A percentile compares a stretch with the other conserved stretches of the same genome.
Conservation (phyloP, 1,140 invertebrate species). For the Drosophila rufa region DNA sequence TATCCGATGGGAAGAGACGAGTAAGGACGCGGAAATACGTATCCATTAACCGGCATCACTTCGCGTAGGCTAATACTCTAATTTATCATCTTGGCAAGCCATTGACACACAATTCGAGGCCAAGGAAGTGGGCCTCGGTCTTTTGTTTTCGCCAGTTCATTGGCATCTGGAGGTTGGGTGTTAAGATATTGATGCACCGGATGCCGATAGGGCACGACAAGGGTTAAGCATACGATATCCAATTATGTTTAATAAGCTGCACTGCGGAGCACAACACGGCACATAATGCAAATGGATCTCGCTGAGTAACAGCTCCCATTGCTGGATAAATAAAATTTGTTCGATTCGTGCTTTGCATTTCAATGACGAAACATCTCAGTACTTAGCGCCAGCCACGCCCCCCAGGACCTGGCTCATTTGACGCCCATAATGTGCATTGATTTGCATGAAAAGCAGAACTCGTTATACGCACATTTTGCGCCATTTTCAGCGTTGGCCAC, state of each 20-base stretch:
- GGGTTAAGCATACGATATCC: conserved; percentile 3
- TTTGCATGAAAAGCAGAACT: conserved; percentile 68
- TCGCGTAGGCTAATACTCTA: neutral
- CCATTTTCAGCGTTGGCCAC: conserved; percentile 52
- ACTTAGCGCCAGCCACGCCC: conserved; percentile 18
- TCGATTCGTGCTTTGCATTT: conserved; percentile 61
- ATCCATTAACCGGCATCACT: neutral
- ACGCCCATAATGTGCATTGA: conserved; percentile 55
- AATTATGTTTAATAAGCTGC: conserved; percentile 36
- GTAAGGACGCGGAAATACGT: conserved; percentile 8
- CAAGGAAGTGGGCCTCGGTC: conserved; percentile 1
- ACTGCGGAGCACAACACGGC: conserved; percentile 36
- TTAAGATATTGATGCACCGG: conserved; percentile 10
- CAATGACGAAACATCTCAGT: conserved; percentile 36
- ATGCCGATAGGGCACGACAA: conserved; percentile 43
- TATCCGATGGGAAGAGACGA: neutral
- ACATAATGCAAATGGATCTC: conserved; percentile 40
- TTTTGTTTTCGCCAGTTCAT: conserved; percentile 18
- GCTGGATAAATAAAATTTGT: conserved; percentile 59
- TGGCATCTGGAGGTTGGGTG: conserved; percentile 2
- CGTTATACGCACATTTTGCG: conserved; percentile 73
- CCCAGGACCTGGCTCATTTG: conserved; percentile 57
- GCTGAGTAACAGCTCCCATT: conserved; percentile 47
- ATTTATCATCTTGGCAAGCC: conserved; percentile 5
- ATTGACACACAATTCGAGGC: conserved; percentile 25